Base-by-base conservation (phyloP, 2,888 invertebrate genomes). In the Sarcophaga caerulescens region DNA sequence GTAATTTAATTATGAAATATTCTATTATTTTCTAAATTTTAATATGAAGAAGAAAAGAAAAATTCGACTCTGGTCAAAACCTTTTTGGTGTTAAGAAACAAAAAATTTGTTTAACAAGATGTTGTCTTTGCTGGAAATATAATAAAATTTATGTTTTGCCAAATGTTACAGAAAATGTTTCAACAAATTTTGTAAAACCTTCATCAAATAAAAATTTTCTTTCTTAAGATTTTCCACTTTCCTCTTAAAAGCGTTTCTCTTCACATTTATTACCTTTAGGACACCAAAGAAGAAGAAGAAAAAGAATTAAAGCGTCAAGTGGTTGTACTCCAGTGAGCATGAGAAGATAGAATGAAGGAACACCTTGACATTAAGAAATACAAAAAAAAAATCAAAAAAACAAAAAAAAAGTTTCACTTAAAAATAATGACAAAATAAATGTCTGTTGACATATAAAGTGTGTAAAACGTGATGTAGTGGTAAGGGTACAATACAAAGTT, bases 351-450 rank as follows among this genome's bases (percentile, higher is more conserved):
- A 63, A 63, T 23, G 0, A 4, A 23, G 10, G 23, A 77, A 68
- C 68, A 77, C 76, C 76, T 78, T 69, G 69, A 47, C 69, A 78
- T 52, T 19, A 62, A 63, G 25, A 12, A 47, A 14, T 11, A 47
- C 12, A 14, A 78, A 69, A 78, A 25, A 25, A 23, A 2, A 25
- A 5, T 1, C 1, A 70, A 35, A 35, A 35, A 35, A 35, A 35
- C 0, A 35, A 0, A 35, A 35, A 35, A 35, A 35, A 5, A 76
- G 23, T 69, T 75, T 78, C 62, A 70, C 70, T 70, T 52, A 70
- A 70, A 78, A 78, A 63, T 78, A 78, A 78, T 78, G 78, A 70
- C 78, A 70, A 78, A 78, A 78, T 78, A 70, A 78, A 70, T 70
- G 70, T 78, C 69, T 70, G 63, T 52, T 70, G 78, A 78, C 70